Conservation (phyloP, 2,797 vertebrate genomes). For the Pseudomugil tenellus region DNA sequence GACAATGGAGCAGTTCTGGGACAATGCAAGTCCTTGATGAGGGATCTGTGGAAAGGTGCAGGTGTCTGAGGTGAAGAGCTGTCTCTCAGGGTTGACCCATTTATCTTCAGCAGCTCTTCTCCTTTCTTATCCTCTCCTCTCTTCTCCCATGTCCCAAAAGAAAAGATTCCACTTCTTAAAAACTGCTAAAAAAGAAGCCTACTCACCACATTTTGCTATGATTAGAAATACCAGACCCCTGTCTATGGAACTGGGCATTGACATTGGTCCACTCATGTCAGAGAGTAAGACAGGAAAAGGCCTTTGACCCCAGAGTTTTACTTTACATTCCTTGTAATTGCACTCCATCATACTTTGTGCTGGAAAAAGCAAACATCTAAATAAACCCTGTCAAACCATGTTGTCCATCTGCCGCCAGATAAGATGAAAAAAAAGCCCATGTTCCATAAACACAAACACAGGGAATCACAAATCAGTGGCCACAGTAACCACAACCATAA, state of each 20-base stretch:
- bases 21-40: conserved; percentile 89
- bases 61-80: conserved; percentile 81
- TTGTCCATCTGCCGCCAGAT: conserved; percentile 79
- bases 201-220: conserved; percentile 23
- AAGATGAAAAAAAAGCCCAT: conserved; percentile 75
- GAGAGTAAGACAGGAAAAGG: conserved; percentile 80
- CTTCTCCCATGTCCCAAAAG: conserved; percentile 22
- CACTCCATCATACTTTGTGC: conserved; percentile 76
- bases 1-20: conserved; percentile 85
- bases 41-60: conserved; percentile 83
- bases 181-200: conserved; percentile 23
- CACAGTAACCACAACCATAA: conserved; percentile 76
- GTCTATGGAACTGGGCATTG: conserved; percentile 32
- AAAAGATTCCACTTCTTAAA: conserved; percentile 33
- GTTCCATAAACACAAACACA: conserved; percentile 85
- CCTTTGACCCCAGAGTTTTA: conserved; percentile 76
- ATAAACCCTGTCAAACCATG: conserved; percentile 80
- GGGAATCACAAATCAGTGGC: conserved; percentile 80
- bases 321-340: conserved; percentile 74
- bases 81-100: conserved; percentile 69
- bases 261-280: conserved; percentile 53
- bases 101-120: conserved; percentile 63
- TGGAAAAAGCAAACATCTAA: conserved; percentile 81
- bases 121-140: conserved; percentile 24
- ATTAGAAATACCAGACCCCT: conserved; percentile 43